Evolutionary conservation across 2,888 invertebrate genomes (phyloP).

Genomic region (Monochamus alternatus): DNA sequence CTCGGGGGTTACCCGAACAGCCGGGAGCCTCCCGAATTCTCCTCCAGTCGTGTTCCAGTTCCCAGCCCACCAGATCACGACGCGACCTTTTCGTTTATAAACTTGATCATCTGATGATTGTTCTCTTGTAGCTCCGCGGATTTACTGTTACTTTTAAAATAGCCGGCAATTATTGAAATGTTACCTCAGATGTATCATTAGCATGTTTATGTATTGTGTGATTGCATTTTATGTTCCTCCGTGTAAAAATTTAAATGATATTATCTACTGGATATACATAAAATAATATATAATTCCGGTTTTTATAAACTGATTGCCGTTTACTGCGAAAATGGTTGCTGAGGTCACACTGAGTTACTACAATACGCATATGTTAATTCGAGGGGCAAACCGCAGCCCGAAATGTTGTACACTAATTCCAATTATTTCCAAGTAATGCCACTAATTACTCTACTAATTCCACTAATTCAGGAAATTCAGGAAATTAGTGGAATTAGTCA

Average conservation of each 20-base stretch:
- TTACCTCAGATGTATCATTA: slow-evolving; percentile 19
- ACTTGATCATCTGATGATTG: slow-evolving; percentile 47
- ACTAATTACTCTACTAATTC: too few relatives aligned
- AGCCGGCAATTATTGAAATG: slow-evolving; percentile 34
- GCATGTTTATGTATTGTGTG: slow-evolving; percentile 16
- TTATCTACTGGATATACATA: slow-evolving; percentile 5
- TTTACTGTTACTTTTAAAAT: slow-evolving; percentile 38
- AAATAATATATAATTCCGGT: background rate
- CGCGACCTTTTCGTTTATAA: slow-evolving; percentile 62
- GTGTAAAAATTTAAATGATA: background rate
- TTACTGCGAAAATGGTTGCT: background rate
- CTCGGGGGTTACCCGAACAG: slow-evolving; percentile 63
- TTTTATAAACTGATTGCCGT: background rate
- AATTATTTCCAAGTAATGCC: too few relatives aligned
- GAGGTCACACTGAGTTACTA: too few relatives aligned
- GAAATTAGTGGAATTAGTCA: too few relatives aligned
- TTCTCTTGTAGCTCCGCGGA: slow-evolving; percentile 33
- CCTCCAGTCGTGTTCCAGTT: slow-evolving; percentile 67
- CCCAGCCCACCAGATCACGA: slow-evolving; percentile 67
- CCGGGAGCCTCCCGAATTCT: slow-evolving; percentile 59
- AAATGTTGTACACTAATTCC: too few relatives aligned
- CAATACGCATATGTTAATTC: too few relatives aligned
- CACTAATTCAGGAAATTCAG: too few relatives aligned
- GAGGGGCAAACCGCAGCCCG: too few relatives aligned
- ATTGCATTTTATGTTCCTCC: background rate